phyloP scores from a whole-genome alignment of 2,888 invertebrate genomes.

The Stenolophus ochropezus region DNA sequence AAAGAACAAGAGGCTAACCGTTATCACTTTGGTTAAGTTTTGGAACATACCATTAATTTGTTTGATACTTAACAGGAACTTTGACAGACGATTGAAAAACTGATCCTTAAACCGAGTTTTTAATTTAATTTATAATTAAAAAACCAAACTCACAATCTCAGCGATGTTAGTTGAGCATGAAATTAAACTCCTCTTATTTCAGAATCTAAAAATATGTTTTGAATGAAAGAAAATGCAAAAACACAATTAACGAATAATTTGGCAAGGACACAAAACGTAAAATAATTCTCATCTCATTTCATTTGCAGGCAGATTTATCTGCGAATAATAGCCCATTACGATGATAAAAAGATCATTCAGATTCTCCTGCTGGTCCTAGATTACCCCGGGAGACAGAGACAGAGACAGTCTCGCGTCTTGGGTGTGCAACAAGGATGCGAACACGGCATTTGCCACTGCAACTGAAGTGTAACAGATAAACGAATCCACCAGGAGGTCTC shows the following conservation, averaged over 20 bases:
- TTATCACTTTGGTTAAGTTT: too few species aligned
- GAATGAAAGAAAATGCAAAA: too few species aligned
- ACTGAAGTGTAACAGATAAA: background rate
- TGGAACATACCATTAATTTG: too few species aligned
- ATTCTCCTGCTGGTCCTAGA: background rate
- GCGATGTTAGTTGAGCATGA: too few species aligned
- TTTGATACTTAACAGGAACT: too few species aligned
- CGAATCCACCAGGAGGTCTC: background rate
- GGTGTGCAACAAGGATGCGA: background rate
- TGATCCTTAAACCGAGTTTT: too few species aligned
- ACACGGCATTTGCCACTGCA: background rate
- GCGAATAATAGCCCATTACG: slow-evolving; percentile 24
- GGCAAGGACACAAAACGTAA: background rate
- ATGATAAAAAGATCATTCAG: slow-evolving; percentile 27
- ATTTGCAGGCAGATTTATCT: slow-evolving; percentile 14
- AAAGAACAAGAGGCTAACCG: too few species aligned
- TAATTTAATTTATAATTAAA: too few species aligned
- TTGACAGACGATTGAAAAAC: too few species aligned
- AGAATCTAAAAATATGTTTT: too few species aligned
- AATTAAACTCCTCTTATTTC: too few species aligned
- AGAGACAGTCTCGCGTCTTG: background rate
- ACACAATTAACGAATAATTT: background rate
- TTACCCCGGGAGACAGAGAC: background rate
- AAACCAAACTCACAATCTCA: too few species aligned
- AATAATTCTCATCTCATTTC: background rate